Percentiles rank a stretch among this genome's conserved stretches.
Conservation (phyloP, 2,888 invertebrate species). For the Oscheius onirici region DNA sequence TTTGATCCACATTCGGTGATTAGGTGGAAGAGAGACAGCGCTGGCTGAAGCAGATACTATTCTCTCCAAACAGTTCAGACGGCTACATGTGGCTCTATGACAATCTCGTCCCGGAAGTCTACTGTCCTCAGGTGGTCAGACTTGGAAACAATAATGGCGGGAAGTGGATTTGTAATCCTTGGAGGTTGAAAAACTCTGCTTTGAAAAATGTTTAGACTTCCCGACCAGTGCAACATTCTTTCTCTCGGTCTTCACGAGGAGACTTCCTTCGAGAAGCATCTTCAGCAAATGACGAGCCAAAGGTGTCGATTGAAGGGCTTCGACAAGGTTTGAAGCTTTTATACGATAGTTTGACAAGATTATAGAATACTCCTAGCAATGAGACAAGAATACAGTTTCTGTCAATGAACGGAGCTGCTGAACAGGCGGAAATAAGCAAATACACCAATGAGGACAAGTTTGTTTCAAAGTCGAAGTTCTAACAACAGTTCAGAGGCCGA, state of each 20-base stretch:
- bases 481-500: neutral
- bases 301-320: neutral
- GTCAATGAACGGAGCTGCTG: neutral
- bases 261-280: neutral
- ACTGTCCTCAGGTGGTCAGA: slow-evolving; percentile 9
- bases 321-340: neutral
- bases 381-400: neutral
- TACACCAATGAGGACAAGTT: neutral
- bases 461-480: neutral
- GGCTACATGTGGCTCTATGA: slow-evolving; percentile 11
- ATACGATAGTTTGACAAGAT: neutral
- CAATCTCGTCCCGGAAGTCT: slow-evolving; percentile 14
- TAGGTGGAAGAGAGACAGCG: slow-evolving; percentile 4
- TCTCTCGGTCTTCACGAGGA: neutral
- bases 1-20: neutral
- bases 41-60: slow-evolving; percentile 1
- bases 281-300: neutral
- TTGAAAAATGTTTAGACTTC: slow-evolving; percentile 1
- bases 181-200: neutral
- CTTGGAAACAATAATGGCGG: slow-evolving; percentile 10
- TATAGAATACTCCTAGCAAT: slow-evolving; percentile 5
- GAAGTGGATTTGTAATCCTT: slow-evolving; percentile 12
- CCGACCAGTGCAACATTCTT: slow-evolving; percentile 4
- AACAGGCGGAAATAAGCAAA: neutral
- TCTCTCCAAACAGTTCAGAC: neutral